Evolutionary conservation across 2,888 invertebrate species (phyloP).

Genomic region (Papilio gigon): DNA sequence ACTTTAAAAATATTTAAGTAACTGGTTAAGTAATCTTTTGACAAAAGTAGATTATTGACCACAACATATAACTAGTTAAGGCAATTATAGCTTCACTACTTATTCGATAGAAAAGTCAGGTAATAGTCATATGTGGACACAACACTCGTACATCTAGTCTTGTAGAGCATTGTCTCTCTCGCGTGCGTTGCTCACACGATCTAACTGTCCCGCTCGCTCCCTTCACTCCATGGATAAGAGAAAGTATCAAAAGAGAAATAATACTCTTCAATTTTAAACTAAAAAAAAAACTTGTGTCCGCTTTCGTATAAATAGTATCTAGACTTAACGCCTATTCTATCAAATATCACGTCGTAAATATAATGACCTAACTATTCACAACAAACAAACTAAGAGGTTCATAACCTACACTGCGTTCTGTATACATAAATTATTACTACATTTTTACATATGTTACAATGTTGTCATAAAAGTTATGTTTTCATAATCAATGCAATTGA

Average conservation of each 20-base stretch:
- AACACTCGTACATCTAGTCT: constrained; percentile 54
- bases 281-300: constrained; percentile 57
- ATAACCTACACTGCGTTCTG: constrained; percentile 36
- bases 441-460: constrained; percentile 37
- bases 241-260: constrained; percentile 82
- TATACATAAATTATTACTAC: constrained; percentile 49
- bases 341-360: too few relatives aligned
- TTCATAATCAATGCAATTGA: constrained; percentile 32
- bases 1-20: neutral
- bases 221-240: constrained; percentile 80
- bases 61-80: constrained; percentile 28
- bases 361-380: constrained; percentile 23
- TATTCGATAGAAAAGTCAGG: constrained; percentile 41
- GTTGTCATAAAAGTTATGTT: constrained; percentile 31
- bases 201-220: constrained; percentile 68
- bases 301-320: constrained; percentile 47
- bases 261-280: constrained; percentile 70
- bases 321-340: constrained; percentile 40
- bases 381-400: constrained; percentile 39
- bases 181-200: constrained; percentile 48
- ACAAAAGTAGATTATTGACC: constrained; percentile 11
- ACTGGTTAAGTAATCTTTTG: constrained; percentile 19
- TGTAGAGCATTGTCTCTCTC: constrained; percentile 69
- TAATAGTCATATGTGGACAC: constrained; percentile 41
- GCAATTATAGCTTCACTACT: constrained; percentile 31